Base-by-base conservation (phyloP, 2,113 vertebrate genomes). In the Balaenoptera acutorostrata region DNA sequence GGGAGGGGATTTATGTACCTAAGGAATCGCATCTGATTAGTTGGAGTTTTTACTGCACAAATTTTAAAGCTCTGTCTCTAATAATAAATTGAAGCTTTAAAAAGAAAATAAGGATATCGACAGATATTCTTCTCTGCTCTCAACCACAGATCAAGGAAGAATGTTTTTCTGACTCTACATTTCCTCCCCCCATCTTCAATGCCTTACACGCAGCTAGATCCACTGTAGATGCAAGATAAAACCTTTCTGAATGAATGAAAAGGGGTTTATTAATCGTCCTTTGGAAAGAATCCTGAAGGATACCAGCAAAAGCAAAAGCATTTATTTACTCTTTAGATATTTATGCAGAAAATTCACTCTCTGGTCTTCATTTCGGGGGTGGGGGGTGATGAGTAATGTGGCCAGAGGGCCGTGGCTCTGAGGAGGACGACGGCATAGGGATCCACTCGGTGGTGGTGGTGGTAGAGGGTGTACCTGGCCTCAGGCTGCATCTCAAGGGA, bases 111-210 rank as follows among this genome's bases (percentile, higher is more conserved):
- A 89, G 44, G 31, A 44, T 29, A n/a, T 89, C 72, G 8, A 85
- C 84, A 46, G 29, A 8, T 78, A 27, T 66, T 86, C 27, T 63
- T 49, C 59, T 49, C 46, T 71, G n/a, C n/a, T 82, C 44, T 93
- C 75, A 88, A 84, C 44, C 18, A 88, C 78, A 84, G 17, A 91
- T 84, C n/a, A 69, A 77, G 68, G 85, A 55, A 66, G 46, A 15
- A 49, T 49, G 72, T 46, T 85, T 36, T 27, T 36, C 71, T 77
- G 33, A 59, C 27, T 59, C 11, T 77, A 36, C 6, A n/a, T 68
- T 27, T 29, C 29, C 52, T 46, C 31, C 15, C 18, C 18, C 25
- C 10, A 77, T 77, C 52, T n/a, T 87, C 31, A 29, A 2, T 11
- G 61, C 52, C 44, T 93, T 29, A 2, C 6, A 10, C 4, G 27